These are phyloP conservation scores for Agrenia bidenticulata DNA, from an alignment of 2,888 invertebrate genomes.

Conservation along the genomic window DNA sequence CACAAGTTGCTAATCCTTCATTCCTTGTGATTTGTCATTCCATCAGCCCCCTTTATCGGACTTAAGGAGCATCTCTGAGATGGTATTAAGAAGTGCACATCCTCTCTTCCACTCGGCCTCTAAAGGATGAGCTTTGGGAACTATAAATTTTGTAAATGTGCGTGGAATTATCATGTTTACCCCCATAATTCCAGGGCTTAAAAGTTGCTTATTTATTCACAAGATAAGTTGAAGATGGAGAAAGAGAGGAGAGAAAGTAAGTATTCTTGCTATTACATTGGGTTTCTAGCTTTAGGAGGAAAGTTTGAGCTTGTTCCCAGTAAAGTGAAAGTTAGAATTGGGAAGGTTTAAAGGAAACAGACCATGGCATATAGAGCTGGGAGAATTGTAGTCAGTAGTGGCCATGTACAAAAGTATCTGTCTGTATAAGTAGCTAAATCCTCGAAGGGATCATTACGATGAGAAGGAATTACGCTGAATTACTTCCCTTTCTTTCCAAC, in stretches of 20 bases:
- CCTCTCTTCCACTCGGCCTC: too few relatives aligned
- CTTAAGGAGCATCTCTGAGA: too few relatives aligned
- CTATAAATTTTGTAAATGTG: constrained; percentile 17
- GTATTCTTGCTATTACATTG: too few relatives aligned
- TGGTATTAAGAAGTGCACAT: too few relatives aligned
- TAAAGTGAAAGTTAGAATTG: constrained; percentile 15
- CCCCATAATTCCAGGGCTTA: constrained; percentile 16
- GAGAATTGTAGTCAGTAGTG: too few relatives aligned
- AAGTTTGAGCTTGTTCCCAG: too few relatives aligned
- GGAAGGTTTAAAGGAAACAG: constrained; percentile 2
- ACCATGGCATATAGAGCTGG: not conserved
- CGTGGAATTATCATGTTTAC: constrained; percentile 18
- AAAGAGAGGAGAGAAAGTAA: not conserved
- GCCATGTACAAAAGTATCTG: constrained; percentile 16
- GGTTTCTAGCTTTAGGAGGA: too few relatives aligned
- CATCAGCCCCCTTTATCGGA: too few relatives aligned
- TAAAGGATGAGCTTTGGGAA: constrained; percentile 11
- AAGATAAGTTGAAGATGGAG: constrained; percentile 10
- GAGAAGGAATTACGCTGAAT: constrained; percentile 49
- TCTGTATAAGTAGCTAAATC: constrained; percentile 45
- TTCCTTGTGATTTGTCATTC: too few relatives aligned
- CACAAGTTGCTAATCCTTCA: too few relatives aligned
- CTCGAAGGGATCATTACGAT: constrained; percentile 53
- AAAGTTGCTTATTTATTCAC: constrained; percentile 20
- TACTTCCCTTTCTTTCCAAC: constrained; percentile 38